Evolutionary conservation across 2,113 vertebrate species (phyloP), one percentile per base, ranked within the genome.

Genomic region (Stegastes partitus): DNA sequence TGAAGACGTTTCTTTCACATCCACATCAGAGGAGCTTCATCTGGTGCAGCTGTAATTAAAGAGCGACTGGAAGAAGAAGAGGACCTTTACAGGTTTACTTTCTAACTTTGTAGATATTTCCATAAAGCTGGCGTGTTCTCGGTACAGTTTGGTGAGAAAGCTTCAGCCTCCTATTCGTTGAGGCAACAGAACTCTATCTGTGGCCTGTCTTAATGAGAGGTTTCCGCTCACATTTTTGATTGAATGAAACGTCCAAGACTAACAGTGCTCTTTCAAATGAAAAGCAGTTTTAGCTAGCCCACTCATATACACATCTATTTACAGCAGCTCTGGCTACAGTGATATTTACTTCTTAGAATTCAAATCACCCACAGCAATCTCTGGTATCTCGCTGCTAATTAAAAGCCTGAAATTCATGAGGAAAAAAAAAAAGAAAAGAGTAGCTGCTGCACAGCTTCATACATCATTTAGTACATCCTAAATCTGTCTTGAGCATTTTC

Each of bases 381-480:
- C 28, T 28, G 9, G 42, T 28, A 42, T 42, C 25, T 12, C 26
- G 1, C 51, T 57, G 61, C 72, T 88, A 82, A 84, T 77, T 84
- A 54, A 87, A 88, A 83, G 66, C 12, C 58, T 39, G n/a, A 39
- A 75, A 78, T 72, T 79, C 49, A 81, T 73, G 49, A 62, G 54
- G 47, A 21, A 21, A 50, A 21, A 50, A 50, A 50, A 49, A 19
- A 47, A 57, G n/a, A 45, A 56, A 68, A 53, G 42, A 22, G 11
- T 12, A 64, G 45, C 44, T 64, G 37, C 55, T 39, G 54, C 61
- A 25, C 53, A 47, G 50, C 39, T 59, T 83, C 63, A 68, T 65
- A 69, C 58, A 83, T 86, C 85, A 69, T 87, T 81, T 53, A 82
- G 44, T 34, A 58, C 71, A 77, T 79, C 84, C 63, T 49, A 37